Evolutionary conservation across 2,113 vertebrate species (phyloP), one percentile per base, ranked within the genome.

Genomic region (Daubentonia madagascariensis): DNA sequence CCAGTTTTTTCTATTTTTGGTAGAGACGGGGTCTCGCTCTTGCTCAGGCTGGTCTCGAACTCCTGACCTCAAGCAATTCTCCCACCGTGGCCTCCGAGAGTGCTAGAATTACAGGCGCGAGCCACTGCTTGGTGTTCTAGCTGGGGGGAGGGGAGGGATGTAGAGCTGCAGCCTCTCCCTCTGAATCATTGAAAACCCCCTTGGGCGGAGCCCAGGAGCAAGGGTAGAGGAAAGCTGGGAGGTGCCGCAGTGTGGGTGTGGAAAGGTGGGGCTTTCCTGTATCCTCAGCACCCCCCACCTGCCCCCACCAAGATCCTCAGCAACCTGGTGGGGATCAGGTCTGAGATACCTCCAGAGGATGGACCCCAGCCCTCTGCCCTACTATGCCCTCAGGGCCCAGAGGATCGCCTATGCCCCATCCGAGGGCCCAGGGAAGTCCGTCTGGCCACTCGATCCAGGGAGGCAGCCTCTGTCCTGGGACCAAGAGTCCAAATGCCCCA

Each of bases 261-360:
- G 4, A 28, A 3, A 78, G 70, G 52, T 17, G 65, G 79, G 52
- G 45, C 8, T 54, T 72, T 11, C 57, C 83, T 23, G 16, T 28
- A 35, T 54, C 2, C 75, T 75, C 63, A 54, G 25, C 4, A 9
- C 25, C 40, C 35, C 35, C 1, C 0, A 0, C 13, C 18, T 28
- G 25, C 73, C 92, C 25, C 67, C 59, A 32, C 78, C 5, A 0
- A 40, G 37, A 52, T 25, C 79, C 63, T 76, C 73, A 14, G 57
- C 30, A 18, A n/a, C 50, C 32, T 5, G 13, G 8, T 9, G 65
- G 67, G 20, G 67, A 23, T 57, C 8, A 7, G 28, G 70, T 12
- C 12, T 45, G 50, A 32, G 52, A 52, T 35, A 32, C 63, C 72
- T 30, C 14, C 11, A 37, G 16, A 67, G 72, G 85, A 35, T 22